Conservation (phyloP, 2,888 invertebrate species). For the Embidobia sp. region DNA sequence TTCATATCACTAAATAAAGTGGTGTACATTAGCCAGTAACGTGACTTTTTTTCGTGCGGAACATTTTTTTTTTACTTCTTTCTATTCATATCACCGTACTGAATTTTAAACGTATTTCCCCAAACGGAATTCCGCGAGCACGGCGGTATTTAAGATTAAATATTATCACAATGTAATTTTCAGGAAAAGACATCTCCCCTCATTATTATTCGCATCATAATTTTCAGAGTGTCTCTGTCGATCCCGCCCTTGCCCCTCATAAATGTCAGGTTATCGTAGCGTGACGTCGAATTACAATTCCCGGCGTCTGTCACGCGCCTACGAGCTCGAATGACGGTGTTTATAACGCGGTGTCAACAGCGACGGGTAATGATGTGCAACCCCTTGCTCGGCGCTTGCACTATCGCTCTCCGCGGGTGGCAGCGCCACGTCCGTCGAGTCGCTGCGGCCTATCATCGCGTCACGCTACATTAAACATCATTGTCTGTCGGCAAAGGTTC, state of each 20-base stretch:
- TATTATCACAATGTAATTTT: no score
- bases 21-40: no score
- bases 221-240: slow-evolving; percentile 19
- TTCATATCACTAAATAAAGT: no score
- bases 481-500: slow-evolving; percentile 74
- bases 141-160: no score
- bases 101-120: no score
- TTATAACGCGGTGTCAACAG: slow-evolving; percentile 78
- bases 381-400: slow-evolving; percentile 70
- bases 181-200: not conserved
- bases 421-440: slow-evolving; percentile 67
- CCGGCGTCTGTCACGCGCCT: slow-evolving; percentile 75
- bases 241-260: slow-evolving; percentile 39
- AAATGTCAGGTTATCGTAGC: slow-evolving; percentile 61
- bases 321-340: slow-evolving; percentile 74
- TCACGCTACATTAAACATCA: slow-evolving; percentile 79
- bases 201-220: slow-evolving; percentile 22
- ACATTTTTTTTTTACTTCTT: no score
- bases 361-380: slow-evolving; percentile 77
- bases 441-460: slow-evolving; percentile 76
- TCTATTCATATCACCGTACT: no score
- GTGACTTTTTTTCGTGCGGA: no score
- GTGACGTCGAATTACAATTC: slow-evolving; percentile 73
- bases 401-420: slow-evolving; percentile 65
- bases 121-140: no score